phyloP scores from a whole-genome alignment of 2,113 vertebrate genomes.

The Camelus dromedarius region DNA sequence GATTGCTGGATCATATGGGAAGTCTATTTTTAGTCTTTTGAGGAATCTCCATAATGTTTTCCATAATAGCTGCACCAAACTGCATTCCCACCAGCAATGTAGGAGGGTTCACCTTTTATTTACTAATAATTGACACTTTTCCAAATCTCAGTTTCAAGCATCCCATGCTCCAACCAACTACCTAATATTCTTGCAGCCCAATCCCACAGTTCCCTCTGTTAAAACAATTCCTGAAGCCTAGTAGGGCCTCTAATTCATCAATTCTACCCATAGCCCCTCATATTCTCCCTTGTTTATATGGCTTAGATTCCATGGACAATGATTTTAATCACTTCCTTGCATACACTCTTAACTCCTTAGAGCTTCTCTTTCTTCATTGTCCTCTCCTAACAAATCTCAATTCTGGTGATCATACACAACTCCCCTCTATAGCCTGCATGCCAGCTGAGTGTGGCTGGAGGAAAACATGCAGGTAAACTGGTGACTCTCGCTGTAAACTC shows the following conservation, averaged over 20 bases:
- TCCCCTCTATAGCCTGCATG: background rate
- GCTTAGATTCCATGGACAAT: background rate
- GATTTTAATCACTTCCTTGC: background rate
- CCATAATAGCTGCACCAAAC: too few relatives aligned
- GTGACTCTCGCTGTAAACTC: constrained; percentile 26
- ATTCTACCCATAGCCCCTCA: background rate
- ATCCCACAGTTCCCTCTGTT: background rate
- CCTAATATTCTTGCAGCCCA: background rate
- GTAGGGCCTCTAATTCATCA: background rate
- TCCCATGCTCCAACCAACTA: background rate
- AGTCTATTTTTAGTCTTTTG: too few relatives aligned
- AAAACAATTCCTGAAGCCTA: background rate
- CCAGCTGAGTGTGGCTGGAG: background rate
- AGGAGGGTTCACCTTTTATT: constrained; percentile 7
- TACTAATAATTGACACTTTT: constrained; percentile 39
- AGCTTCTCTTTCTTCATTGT: background rate
- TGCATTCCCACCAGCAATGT: too few relatives aligned
- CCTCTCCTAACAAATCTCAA: background rate
- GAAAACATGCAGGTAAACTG: background rate
- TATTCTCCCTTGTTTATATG: background rate
- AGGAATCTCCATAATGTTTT: too few relatives aligned
- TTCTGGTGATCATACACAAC: background rate
- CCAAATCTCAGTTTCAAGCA: constrained; percentile 43
- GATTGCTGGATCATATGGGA: too few relatives aligned
- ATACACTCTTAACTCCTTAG: background rate